phyloP scores from a whole-genome alignment of 2,113 vertebrate genomes.

The Callipepla californica region DNA sequence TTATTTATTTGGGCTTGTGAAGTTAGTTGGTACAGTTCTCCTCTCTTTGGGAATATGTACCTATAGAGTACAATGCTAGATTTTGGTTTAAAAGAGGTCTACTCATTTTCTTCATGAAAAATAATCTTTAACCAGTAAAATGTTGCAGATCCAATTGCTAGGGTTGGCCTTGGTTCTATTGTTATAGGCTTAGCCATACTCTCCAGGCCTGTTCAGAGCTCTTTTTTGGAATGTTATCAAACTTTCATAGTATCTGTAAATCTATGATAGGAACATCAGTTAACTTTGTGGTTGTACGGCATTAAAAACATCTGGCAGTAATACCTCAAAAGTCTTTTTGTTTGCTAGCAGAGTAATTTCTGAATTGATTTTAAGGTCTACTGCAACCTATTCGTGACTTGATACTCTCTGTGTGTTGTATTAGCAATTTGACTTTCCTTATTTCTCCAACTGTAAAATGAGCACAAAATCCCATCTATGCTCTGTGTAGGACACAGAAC shows the following conservation, averaged over 20 bases:
- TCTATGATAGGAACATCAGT: neutral
- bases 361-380: neutral
- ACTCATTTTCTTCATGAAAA: conserved; percentile 1
- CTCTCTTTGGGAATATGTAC: neutral
- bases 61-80: neutral
- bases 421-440: neutral
- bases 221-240: neutral
- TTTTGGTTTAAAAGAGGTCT: conserved; percentile 29
- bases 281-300: neutral
- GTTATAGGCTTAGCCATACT: neutral
- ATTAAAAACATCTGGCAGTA: neutral
- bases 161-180: neutral
- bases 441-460: neutral
- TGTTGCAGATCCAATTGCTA: neutral
- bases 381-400: neutral
- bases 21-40: neutral
- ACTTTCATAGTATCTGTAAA: neutral
- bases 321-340: neutral
- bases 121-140: neutral
- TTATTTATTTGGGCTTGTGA: neutral
- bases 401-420: neutral
- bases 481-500: neutral
- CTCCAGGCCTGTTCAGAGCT: neutral
- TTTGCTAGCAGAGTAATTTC: neutral
- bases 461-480: neutral